Conservation (phyloP, 2,113 vertebrate species). For the Colaptes auratus region DNA sequence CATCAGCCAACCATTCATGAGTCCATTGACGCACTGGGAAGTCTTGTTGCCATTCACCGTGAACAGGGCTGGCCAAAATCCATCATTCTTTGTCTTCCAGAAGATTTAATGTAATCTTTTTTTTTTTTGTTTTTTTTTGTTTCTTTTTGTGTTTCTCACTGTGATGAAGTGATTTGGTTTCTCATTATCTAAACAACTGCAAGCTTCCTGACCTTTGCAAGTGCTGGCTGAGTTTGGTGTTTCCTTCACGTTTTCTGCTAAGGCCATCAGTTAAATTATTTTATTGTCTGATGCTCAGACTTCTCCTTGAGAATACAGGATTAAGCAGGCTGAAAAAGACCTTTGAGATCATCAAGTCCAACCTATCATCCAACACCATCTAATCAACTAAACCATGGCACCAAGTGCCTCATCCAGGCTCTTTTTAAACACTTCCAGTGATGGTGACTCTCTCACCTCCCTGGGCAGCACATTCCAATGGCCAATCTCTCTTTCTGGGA, state of each 20-base stretch:
- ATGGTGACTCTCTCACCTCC: too few species aligned
- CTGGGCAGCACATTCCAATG: too few species aligned
- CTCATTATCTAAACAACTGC: not conserved
- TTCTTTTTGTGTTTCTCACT: not conserved
- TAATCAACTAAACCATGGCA: too few species aligned
- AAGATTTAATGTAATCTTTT: not conserved
- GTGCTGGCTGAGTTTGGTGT: not conserved
- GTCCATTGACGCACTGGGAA: not conserved
- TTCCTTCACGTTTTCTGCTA: not conserved
- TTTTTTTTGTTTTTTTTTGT: not conserved
- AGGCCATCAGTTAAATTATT: not conserved
- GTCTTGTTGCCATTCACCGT: not conserved
- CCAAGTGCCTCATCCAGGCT: too few species aligned
- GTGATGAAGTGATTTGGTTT: not conserved
- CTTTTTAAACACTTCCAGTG: too few species aligned
- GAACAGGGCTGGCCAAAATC: not conserved
- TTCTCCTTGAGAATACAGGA: accelerated
- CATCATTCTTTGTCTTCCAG: not conserved
- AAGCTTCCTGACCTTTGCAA: not conserved
- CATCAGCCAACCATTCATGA: not conserved
- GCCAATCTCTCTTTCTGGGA: too few species aligned
- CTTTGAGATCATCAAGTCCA: too few species aligned
- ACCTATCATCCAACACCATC: too few species aligned
- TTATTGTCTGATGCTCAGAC: not conserved
- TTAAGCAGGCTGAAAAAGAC: too few species aligned